Percentiles rank a stretch among this genome's conserved stretches.
These are phyloP conservation scores for Felis catus DNA, from an alignment of 2,113 vertebrate species.

Conservation along the genomic window DNA sequence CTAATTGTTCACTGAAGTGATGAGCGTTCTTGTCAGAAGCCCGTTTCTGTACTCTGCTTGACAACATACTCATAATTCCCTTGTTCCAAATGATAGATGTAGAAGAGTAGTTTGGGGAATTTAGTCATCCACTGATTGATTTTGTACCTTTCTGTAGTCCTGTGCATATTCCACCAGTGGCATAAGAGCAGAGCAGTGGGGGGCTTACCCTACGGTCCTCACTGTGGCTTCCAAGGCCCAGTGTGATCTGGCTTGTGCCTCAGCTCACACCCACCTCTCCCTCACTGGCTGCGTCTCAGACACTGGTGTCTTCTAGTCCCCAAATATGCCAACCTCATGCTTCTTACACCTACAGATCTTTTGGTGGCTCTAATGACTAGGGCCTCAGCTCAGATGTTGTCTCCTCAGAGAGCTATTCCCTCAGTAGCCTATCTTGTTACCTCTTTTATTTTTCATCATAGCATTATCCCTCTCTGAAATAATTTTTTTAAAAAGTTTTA, in stretches of 20 bases:
- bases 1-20: slow-evolving; percentile 1
- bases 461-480: not conserved
- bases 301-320: not conserved
- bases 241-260: not conserved
- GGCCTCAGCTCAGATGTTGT: not conserved
- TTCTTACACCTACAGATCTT: not conserved
- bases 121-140: too few relatives aligned
- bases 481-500: not conserved
- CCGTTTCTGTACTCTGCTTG: not conserved
- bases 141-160: not conserved
- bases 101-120: not conserved
- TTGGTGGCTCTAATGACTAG: not conserved
- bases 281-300: not conserved
- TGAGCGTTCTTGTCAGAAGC: not conserved
- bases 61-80: not conserved
- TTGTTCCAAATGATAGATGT: not conserved
- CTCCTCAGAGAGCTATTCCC: not conserved
- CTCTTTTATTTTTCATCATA: not conserved
- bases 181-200: too few relatives aligned
- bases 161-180: not conserved
- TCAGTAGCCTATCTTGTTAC: not conserved
- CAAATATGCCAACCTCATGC: not conserved
- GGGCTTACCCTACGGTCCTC: too few relatives aligned
- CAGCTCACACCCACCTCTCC: not conserved
- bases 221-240: not conserved